Conservation (phyloP, 2,888 invertebrate genomes). For the Drosophila percnosoma region DNA sequence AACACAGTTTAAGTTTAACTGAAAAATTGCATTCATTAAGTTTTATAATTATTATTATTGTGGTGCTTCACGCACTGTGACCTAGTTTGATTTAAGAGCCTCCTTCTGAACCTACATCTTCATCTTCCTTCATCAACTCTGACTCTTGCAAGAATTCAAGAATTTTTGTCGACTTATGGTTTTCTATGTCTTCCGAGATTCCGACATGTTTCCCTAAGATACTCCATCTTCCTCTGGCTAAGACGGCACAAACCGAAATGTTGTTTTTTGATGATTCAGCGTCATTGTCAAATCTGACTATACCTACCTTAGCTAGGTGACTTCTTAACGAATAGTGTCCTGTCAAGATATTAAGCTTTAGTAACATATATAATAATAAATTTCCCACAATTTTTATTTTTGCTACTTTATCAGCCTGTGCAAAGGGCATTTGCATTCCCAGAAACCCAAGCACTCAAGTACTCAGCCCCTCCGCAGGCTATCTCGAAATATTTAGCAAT, state of each 20-base stretch:
- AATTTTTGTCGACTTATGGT: too few relatives aligned
- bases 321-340: background rate
- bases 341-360: background rate
- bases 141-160: too few relatives aligned
- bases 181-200: too few relatives aligned
- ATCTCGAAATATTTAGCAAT: conserved; percentile 45
- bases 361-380: background rate
- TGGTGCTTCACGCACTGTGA: background rate
- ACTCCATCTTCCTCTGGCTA: too few relatives aligned
- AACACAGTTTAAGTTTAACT: background rate
- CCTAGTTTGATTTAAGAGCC: background rate
- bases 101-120: background rate
- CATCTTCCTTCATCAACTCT: background rate
- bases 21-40: background rate
- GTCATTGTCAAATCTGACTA: background rate
- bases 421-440: conserved; percentile 29
- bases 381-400: conserved; percentile 36
- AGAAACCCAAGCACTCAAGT: conserved; percentile 12
- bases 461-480: conserved; percentile 12
- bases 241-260: too few relatives aligned
- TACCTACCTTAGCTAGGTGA: background rate
- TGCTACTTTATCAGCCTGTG: conserved; percentile 35
- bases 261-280: background rate
- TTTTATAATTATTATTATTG: background rate
- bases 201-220: too few relatives aligned